A percentile compares a stretch with the other conserved stretches of the same genome.
phyloP scores from a whole-genome alignment of 2,888 invertebrate species.

The Deroplatys truncata region DNA sequence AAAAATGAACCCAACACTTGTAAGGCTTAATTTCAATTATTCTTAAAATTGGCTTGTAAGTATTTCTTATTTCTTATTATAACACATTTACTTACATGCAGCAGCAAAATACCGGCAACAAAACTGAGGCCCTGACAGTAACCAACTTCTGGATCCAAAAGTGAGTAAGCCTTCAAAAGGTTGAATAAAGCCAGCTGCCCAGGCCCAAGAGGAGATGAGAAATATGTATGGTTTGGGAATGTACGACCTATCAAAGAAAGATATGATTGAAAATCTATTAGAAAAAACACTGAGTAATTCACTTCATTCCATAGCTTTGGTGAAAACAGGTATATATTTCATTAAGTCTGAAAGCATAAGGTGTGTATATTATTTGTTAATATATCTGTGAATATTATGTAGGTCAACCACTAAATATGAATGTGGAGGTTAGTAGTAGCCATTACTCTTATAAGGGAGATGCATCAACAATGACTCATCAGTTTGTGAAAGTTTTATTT shows the following conservation, averaged over 20 bases:
- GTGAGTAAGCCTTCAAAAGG: constrained; percentile 90
- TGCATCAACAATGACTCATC: too few species aligned
- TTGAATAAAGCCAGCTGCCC: constrained; percentile 93
- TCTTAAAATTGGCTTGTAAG: neutral
- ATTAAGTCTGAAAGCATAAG: neutral
- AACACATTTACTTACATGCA: constrained; percentile 70
- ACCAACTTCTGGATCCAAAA: constrained; percentile 89
- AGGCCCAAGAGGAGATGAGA: constrained; percentile 83
- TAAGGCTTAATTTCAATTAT: neutral
- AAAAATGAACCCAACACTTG: neutral
- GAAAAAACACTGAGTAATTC: neutral
- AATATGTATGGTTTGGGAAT: constrained; percentile 92
- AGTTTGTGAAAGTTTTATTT: too few species aligned
- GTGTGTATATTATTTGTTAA: neutral
- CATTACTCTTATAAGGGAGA: too few species aligned
- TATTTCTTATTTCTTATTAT: too few species aligned
- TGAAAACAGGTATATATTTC: neutral
- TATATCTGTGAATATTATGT: too few species aligned
- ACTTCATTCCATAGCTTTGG: neutral
- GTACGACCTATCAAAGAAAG: constrained; percentile 62
- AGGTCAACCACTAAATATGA: too few species aligned
- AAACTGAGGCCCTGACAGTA: constrained; percentile 97
- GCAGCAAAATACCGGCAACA: constrained; percentile 85
- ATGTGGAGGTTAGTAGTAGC: too few species aligned
- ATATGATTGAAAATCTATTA: neutral